Percentiles rank a stretch among this genome's conserved stretches.
These are phyloP conservation scores for Macropodus opercularis DNA, from an alignment of 2,797 vertebrate species.

Conservation along the genomic window DNA sequence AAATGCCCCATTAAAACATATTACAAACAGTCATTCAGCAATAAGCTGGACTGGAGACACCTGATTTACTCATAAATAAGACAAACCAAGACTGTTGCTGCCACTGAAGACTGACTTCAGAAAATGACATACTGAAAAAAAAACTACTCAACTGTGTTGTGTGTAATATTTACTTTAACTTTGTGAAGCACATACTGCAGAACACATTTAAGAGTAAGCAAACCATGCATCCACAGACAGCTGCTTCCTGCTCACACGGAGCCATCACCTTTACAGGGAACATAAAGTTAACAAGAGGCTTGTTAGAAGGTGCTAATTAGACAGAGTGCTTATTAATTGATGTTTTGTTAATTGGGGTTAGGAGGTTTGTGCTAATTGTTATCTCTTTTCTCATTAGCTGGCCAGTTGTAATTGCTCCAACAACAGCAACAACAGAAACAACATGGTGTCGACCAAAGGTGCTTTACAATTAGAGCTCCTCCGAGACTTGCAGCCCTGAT, in stretches of 20 bases:
- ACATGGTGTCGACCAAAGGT: conserved; percentile 80
- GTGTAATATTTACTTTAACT: no score
- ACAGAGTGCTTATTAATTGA: conserved; percentile 88
- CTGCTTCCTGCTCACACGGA: conserved; percentile 53
- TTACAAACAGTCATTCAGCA: neutral
- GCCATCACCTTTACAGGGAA: conserved; percentile 73
- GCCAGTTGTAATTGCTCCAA: conserved; percentile 72
- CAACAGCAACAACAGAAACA: conserved; percentile 47
- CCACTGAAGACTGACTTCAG: neutral
- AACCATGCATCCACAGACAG: conserved; percentile 44
- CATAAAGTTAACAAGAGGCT: conserved; percentile 83
- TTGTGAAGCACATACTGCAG: neutral
- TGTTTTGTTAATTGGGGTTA: conserved; percentile 83
- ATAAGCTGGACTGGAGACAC: neutral
- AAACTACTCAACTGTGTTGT: neutral
- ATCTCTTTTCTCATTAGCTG: conserved; percentile 77
- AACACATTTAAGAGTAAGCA: neutral
- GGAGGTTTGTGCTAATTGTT: conserved; percentile 59
- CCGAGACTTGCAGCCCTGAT: conserved; percentile 82
- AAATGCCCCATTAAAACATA: neutral
- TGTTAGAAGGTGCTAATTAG: conserved; percentile 88
- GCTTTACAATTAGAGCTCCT: conserved; percentile 81
- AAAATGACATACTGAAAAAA: neutral
- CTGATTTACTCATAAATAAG: neutral
- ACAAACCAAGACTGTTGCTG: neutral